Evolutionary conservation across 2,888 invertebrate genomes (phyloP), one percentile per base, ranked within the genome.

Genomic region (Eupithecia subfuscata): DNA sequence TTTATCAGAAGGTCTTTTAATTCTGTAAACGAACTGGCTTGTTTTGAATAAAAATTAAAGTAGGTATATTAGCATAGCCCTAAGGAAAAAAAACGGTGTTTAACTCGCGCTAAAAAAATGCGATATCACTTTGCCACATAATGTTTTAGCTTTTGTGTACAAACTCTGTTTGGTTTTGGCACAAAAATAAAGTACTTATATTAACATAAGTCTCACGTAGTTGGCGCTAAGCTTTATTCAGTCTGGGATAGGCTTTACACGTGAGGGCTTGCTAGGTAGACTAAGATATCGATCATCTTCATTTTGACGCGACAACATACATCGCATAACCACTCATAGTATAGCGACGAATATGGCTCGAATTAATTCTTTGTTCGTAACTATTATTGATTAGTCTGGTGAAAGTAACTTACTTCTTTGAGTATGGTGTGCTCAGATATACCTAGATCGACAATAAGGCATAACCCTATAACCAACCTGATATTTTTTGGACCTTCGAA

Each of bases 201-300:
- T 56, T 56, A 8, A 73, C 60, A 12, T 60, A 60, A 30, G 30
- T 68, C 30, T 25, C 14, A 18, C 34, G 22, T 63, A 63, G 45
- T 45, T 65, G 14, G 34, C 25, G 8, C 22, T 9, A 45, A 45
- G 16, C 4, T 34, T 71, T 30, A n/a, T 68, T 71, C 25, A 30
- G 64, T 69, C 71, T 71, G 69, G 37, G 64, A 75, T 69, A 69
- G 72, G 68, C 63, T 64, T 60, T 64, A 64, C 30, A 45, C 71
- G 68, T 22, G 22, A 56, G 45, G 37, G 22, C 34, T 68, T 69
- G 43, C 76, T 67, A 74, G 72, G 67, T 77, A 72, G 77, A 74
- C 77, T 72, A 70, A 70, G 71, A 67, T 74, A 74, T 77, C 74
- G 77, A 77, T 77, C 74, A 76, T 48, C 71, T 77, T 67, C 45